Evolutionary conservation across 2,113 vertebrate species (phyloP).

Genomic region (Grallaria varia): DNA sequence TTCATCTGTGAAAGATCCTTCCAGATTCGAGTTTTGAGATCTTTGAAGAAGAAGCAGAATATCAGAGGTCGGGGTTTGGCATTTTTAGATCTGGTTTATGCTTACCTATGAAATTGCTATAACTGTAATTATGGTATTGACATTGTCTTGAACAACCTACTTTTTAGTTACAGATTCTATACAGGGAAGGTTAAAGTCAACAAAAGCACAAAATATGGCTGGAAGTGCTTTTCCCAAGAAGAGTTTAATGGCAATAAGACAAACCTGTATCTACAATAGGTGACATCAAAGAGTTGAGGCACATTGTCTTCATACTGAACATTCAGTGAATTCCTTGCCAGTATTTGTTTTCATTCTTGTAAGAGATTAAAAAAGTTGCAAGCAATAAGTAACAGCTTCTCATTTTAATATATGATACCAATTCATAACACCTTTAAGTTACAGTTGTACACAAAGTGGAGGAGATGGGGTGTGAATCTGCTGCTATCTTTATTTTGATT

Average conservation of each 20-base stretch:
- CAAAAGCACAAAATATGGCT: neutral
- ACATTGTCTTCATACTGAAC: neutral
- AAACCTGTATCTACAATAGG: neutral
- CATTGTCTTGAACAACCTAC: neutral
- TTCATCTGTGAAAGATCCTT: neutral
- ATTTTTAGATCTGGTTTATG: rapidly evolving
- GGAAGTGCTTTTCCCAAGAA: neutral
- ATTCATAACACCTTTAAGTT: neutral
- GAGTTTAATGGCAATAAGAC: neutral
- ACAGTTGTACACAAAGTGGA: neutral
- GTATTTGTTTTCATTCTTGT: neutral
- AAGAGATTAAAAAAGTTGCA: neutral
- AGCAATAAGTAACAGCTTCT: neutral
- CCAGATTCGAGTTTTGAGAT: neutral
- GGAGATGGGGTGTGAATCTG: neutral
- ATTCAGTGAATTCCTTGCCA: neutral
- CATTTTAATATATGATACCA: neutral
- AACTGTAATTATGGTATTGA: neutral
- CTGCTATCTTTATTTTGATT: neutral
- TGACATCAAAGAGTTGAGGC: neutral
- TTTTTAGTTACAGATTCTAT: neutral
- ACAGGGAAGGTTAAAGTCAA: neutral
- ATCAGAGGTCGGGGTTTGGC: rapidly evolving
- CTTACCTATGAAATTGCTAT: neutral
- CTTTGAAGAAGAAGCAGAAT: neutral